phyloP scores from a whole-genome alignment of 1,140 invertebrate species.

The Aphaenogaster ashmeadi region DNA sequence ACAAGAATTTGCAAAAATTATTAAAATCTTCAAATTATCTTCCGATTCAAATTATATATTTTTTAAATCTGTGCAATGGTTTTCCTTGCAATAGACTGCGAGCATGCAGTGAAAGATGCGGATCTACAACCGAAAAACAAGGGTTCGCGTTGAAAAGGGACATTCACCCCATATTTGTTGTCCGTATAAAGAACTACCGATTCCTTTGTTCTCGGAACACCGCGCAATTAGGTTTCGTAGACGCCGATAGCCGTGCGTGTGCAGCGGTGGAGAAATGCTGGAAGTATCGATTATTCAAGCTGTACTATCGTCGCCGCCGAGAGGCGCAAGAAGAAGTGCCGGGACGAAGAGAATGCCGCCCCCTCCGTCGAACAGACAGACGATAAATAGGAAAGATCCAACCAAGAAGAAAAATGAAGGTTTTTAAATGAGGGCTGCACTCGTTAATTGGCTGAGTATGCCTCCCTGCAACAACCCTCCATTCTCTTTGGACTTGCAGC shows the following conservation, averaged over 20 bases:
- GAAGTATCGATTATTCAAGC: constrained; percentile 63
- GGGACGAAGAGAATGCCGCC: background rate
- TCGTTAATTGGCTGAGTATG: constrained; percentile 56
- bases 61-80: background rate
- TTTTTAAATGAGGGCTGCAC: constrained; percentile 19
- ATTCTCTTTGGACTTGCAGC: constrained; percentile 38
- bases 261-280: constrained; percentile 44
- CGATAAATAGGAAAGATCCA: constrained; percentile 40
- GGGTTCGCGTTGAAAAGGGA: constrained; percentile 24
- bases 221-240: constrained; percentile 59
- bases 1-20: background rate
- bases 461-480: constrained; percentile 18
- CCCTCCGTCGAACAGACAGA: background rate
- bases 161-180: constrained; percentile 16
- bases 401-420: background rate
- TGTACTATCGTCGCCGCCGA: constrained; percentile 47
- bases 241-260: constrained; percentile 55
- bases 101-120: background rate
- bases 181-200: constrained; percentile 46
- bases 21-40: background rate
- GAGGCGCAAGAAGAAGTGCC: constrained; percentile 41
- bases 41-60: background rate
- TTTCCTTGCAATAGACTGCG: constrained; percentile 3
- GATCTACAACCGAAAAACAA: constrained; percentile 22
- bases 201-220: constrained; percentile 63